These are phyloP conservation scores for Pseudochirops cupreus DNA, from an alignment of 2,797 vertebrate species.

Conservation along the genomic window DNA sequence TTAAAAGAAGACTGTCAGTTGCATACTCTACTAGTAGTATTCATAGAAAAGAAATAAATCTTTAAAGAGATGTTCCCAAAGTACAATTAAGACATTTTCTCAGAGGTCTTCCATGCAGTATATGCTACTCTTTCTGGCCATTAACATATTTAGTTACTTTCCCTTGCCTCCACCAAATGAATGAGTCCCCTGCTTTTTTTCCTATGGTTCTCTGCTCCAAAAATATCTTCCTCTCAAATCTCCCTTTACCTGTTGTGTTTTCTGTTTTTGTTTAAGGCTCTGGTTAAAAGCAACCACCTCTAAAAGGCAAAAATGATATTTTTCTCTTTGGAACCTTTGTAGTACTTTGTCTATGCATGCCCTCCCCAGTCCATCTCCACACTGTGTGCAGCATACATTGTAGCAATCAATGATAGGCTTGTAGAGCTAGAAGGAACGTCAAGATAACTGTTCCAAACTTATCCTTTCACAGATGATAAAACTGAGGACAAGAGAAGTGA, in stretches of 20 bases:
- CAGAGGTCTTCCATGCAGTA: not conserved
- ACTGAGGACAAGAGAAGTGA: not conserved
- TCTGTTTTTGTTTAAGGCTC: not conserved
- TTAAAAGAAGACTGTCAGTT: slow-evolving; percentile 21
- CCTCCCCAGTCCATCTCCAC: not conserved
- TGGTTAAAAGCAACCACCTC: not conserved
- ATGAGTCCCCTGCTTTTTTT: not conserved
- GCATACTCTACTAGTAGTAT: slow-evolving; percentile 37
- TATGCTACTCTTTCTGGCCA: slow-evolving; percentile 9
- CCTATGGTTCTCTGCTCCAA: not conserved
- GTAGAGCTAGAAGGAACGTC: not conserved
- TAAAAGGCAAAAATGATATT: not conserved
- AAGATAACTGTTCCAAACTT: not conserved
- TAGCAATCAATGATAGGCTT: not conserved
- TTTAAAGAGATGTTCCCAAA: slow-evolving; percentile 32
- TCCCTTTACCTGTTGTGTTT: not conserved
- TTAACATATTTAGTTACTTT: not conserved
- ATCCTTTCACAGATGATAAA: not conserved
- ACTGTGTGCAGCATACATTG: not conserved
- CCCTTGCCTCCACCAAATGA: not conserved
- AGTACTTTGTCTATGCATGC: not conserved
- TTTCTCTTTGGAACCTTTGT: not conserved
- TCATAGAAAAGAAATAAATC: slow-evolving; percentile 31
- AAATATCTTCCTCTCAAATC: not conserved
- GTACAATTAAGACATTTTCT: not conserved